phyloP scores from a whole-genome alignment of 2,797 vertebrate genomes.

The Lutjanus argentimaculatus region DNA sequence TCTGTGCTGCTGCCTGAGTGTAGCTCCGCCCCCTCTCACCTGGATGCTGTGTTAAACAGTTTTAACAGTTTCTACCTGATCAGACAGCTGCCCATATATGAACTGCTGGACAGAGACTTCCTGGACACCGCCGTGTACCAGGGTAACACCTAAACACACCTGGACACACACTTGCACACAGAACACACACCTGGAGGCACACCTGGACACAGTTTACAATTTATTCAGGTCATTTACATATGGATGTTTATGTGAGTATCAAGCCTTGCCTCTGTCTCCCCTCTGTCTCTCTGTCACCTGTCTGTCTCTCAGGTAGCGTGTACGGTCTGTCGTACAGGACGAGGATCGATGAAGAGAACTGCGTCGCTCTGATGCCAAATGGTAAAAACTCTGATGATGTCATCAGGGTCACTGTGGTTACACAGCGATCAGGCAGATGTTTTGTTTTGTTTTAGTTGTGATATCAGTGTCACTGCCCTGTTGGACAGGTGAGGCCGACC shows the following conservation, averaged over 20 bases:
- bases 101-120: conserved; percentile 86
- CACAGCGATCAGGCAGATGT: too few relatives aligned
- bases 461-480: too few relatives aligned
- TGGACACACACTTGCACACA: background rate
- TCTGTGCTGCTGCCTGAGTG: conserved; percentile 93
- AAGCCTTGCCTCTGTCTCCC: too few relatives aligned
- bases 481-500: too few relatives aligned
- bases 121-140: conserved; percentile 86
- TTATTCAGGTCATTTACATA: background rate
- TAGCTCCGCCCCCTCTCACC: conserved; percentile 81
- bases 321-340: conserved; percentile 90
- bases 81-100: conserved; percentile 86
- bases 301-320: conserved; percentile 84
- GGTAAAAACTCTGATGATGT: conserved; percentile 80
- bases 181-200: background rate
- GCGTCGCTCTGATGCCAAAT: conserved; percentile 88
- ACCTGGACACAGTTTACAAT: background rate
- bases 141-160: conserved; percentile 77
- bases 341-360: conserved; percentile 92
- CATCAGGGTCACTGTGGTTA: background rate
- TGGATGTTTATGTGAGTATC: too few relatives aligned
- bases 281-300: background rate
- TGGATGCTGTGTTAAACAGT: conserved; percentile 80
- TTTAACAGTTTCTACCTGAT: conserved; percentile 89
- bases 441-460: too few relatives aligned